Conservation (phyloP, 2,113 vertebrate genomes). For the Sphaerodactylus townsendi region DNA sequence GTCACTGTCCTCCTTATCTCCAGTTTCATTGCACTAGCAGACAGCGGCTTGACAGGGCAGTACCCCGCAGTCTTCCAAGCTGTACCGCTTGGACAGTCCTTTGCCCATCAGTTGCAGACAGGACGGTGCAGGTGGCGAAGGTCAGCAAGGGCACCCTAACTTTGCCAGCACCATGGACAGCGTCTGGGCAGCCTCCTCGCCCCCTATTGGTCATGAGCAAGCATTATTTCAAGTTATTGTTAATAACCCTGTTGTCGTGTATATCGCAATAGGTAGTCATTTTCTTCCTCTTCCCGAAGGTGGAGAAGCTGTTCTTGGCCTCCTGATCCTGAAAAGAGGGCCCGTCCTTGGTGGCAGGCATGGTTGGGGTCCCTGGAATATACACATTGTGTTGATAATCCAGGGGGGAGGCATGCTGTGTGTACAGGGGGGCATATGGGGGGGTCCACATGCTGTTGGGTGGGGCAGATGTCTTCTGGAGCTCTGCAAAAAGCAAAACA, state of each 20-base stretch:
- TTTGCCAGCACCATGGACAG: not conserved
- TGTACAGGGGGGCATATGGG: conserved; percentile 77
- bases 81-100: not conserved
- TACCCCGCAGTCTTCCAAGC: not conserved
- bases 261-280: conserved; percentile 82
- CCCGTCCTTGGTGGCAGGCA: conserved; percentile 80
- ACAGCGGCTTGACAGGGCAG: conserved; percentile 7
- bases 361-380: conserved; percentile 86
- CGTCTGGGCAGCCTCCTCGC: not conserved
- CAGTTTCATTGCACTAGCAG: not conserved
- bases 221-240: conserved; percentile 81
- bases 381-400: conserved; percentile 94
- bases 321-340: conserved; percentile 78
- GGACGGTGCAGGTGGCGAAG: conserved; percentile 25
- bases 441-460: conserved; percentile 83
- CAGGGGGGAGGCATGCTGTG: conserved; percentile 72
- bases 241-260: conserved; percentile 84
- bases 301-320: conserved; percentile 89
- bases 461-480: conserved; percentile 80
- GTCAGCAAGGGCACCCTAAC: not conserved
- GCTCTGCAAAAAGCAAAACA: conserved; percentile 70
- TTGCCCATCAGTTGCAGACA: not conserved
- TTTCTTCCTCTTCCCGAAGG: conserved; percentile 89
- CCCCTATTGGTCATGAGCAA: not conserved
- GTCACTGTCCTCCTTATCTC: not conserved